Evolutionary conservation across 1,140 invertebrate species (phyloP).

Genomic region (Ditylenchus dipsaci): DNA sequence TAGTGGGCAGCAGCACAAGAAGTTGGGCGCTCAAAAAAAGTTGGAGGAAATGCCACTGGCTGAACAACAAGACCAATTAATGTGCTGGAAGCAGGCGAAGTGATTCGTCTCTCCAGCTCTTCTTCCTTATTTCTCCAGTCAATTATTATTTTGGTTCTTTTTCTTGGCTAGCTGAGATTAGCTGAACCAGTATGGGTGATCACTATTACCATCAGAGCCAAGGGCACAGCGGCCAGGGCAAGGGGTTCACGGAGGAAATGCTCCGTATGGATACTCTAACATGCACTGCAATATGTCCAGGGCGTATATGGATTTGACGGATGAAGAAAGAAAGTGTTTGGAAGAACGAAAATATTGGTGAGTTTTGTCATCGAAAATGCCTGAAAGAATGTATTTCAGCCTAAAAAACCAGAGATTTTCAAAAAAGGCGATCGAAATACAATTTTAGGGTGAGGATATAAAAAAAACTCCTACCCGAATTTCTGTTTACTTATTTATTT

Average conservation of each 20-base stretch:
- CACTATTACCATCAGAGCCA: slow-evolving; percentile 25
- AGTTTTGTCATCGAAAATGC: background rate
- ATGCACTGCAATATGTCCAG: slow-evolving; percentile 50
- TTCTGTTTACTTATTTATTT: too few relatives aligned
- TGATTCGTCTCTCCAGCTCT: too few relatives aligned
- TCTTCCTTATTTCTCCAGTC: too few relatives aligned
- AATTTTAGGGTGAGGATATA: too few relatives aligned
- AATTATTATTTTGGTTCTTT: too few relatives aligned
- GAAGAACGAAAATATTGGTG: slow-evolving; percentile 52
- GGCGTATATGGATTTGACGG: slow-evolving; percentile 52
- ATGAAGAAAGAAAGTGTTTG: slow-evolving; percentile 56
- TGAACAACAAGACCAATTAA: too few relatives aligned
- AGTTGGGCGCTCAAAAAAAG: too few relatives aligned
- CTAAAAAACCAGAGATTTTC: background rate
- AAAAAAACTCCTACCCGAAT: too few relatives aligned
- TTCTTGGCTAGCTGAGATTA: too few relatives aligned
- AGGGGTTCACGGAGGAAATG: slow-evolving; percentile 14
- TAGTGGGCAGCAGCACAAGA: too few relatives aligned
- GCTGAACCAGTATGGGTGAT: slow-evolving; percentile 10
- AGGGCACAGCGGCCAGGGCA: slow-evolving; percentile 23
- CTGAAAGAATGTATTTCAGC: background rate
- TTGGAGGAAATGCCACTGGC: too few relatives aligned
- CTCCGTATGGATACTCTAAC: slow-evolving; percentile 24
- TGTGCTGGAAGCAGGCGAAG: too few relatives aligned
- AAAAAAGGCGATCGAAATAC: slow-evolving; percentile 15